These are phyloP conservation scores for Adelges cooleyi DNA, from an alignment of 1,140 invertebrate species.

Conservation along the genomic window DNA sequence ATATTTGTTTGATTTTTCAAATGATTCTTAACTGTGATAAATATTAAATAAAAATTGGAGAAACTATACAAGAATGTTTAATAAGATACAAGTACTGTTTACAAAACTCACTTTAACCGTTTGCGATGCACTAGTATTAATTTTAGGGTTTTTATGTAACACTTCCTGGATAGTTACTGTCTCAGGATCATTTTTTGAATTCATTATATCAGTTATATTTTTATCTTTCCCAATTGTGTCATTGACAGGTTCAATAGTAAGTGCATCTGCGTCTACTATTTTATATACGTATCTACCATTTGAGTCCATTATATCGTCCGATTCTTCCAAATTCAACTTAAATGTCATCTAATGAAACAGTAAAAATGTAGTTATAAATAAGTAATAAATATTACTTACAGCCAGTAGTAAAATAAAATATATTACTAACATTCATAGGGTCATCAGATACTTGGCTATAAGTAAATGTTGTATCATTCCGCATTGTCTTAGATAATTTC, in stretches of 20 bases:
- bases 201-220: neutral
- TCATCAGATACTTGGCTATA: conserved; percentile 13
- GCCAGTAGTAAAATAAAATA: neutral
- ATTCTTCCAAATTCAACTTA: conserved; percentile 1
- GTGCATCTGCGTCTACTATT: conserved; percentile 10
- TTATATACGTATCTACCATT: neutral
- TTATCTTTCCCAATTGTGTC: neutral
- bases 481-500: neutral
- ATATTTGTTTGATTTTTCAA: too few species aligned
- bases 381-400: too few species aligned
- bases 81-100: too few species aligned
- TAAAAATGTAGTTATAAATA: neutral
- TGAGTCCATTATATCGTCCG: neutral
- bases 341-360: conserved; percentile 5
- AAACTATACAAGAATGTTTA: too few species aligned
- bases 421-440: conserved; percentile 21
- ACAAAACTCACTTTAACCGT: too few species aligned
- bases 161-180: neutral
- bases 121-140: neutral
- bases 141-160: neutral
- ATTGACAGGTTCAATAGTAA: conserved; percentile 3
- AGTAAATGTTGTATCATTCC: neutral
- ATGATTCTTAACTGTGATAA: too few species aligned
- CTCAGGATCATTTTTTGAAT: neutral
- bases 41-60: too few species aligned